These are phyloP conservation scores for Corythornis madagascariensis DNA, from an alignment of 2,113 vertebrate species.

Conservation along the genomic window DNA sequence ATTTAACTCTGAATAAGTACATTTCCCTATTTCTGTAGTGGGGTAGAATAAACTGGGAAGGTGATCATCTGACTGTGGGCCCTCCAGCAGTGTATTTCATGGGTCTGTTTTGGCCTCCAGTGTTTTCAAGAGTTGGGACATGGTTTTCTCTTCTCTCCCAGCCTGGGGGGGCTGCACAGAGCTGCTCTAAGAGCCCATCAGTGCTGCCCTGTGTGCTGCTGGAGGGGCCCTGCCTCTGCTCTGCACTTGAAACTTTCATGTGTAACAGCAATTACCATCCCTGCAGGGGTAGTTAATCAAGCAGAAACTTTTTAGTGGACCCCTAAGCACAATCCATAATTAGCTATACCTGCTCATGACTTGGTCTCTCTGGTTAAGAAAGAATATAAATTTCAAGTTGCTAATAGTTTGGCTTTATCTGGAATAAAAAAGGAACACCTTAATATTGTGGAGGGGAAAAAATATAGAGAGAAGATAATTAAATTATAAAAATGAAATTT, in stretches of 20 bases:
- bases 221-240: background rate
- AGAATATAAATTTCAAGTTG: background rate
- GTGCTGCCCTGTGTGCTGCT: background rate
- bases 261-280: conserved; percentile 48
- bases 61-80: background rate
- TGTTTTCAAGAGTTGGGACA: background rate
- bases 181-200: background rate
- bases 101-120: background rate
- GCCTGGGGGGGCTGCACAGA: background rate
- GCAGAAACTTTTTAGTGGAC: conserved; percentile 30
- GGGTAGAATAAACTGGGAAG: background rate
- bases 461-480: background rate
- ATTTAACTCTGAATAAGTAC: background rate
- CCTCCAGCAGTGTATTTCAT: background rate
- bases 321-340: conserved; percentile 33
- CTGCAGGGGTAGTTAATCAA: conserved; percentile 32
- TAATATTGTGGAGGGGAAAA: background rate
- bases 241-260: background rate
- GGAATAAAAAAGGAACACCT: background rate
- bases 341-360: conserved; percentile 14
- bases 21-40: background rate
- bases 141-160: background rate
- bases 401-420: background rate
- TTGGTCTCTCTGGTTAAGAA: conserved; percentile 4
- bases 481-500: background rate